Conservation (phyloP, 2,888 invertebrate genomes). For the Dasypogon diadema region DNA sequence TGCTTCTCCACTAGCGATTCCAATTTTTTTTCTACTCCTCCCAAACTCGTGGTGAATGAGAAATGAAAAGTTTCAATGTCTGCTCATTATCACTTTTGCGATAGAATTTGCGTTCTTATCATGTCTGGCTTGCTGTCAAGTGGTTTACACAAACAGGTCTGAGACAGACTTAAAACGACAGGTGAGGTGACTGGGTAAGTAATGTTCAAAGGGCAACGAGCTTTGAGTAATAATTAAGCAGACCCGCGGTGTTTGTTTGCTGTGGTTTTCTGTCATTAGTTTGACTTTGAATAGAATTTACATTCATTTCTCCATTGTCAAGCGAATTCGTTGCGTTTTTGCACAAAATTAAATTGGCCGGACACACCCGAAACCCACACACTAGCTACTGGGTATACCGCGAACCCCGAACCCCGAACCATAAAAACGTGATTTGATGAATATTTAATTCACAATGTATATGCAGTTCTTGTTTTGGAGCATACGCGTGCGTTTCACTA, state of each 20-base stretch:
- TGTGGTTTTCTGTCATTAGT: neutral
- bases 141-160: neutral
- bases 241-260: neutral
- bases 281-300: neutral
- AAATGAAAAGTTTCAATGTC: neutral
- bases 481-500: too few species aligned
- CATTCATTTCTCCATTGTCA: neutral
- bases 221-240: slow-evolving; percentile 16
- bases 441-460: neutral
- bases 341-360: neutral
- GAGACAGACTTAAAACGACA: neutral
- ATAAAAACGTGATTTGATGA: slow-evolving; percentile 26
- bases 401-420: too few species aligned
- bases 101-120: slow-evolving; percentile 24
- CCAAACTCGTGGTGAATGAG: neutral
- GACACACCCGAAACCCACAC: too few species aligned
- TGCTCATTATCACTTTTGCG: slow-evolving; percentile 8
- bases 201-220: slow-evolving; percentile 20
- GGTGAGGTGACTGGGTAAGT: slow-evolving; percentile 13
- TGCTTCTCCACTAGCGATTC: neutral
- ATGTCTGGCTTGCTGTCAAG: neutral
- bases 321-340: neutral
- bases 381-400: too few species aligned
- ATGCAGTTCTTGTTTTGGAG: too few species aligned
- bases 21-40: neutral